A percentile compares a stretch with the other conserved stretches of the same genome.
These are phyloP conservation scores for Brachyalestes nurse DNA, from an alignment of 2,797 vertebrate species.

Conservation along the genomic window DNA sequence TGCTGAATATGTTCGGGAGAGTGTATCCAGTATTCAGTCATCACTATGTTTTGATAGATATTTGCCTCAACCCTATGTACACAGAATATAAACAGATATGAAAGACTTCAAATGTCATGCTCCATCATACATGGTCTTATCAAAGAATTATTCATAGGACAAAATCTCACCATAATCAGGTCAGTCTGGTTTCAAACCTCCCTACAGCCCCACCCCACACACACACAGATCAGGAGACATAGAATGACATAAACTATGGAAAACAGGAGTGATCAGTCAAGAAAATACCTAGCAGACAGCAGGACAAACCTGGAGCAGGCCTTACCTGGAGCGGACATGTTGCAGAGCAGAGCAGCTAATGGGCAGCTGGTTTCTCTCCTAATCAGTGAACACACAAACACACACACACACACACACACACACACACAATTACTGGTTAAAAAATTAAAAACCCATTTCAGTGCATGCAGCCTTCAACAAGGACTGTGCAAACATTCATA, in stretches of 20 bases:
- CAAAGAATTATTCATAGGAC: not conserved
- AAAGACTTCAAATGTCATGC: not conserved
- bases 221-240: too few relatives aligned
- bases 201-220: not conserved
- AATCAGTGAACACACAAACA: not conserved
- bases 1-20: too few relatives aligned
- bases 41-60: too few relatives aligned
- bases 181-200: not conserved
- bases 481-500: not conserved
- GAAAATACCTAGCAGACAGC: not conserved
- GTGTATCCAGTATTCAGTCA: too few relatives aligned
- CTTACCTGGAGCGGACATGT: constrained; percentile 78
- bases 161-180: not conserved
- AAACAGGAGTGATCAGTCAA: constrained; percentile 1
- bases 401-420: not conserved
- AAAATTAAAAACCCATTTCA: not conserved
- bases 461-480: not conserved
- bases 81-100: not conserved
- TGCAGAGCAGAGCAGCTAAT: not conserved
- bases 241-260: too few relatives aligned
- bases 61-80: not conserved
- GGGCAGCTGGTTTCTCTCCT: not conserved
- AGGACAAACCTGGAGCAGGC: not conserved
- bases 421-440: not conserved
- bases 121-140: not conserved